Percentiles rank a stretch among this genome's conserved stretches.
phyloP scores from a whole-genome alignment of 1,140 invertebrate genomes.

The Laodelphax striatellus region DNA sequence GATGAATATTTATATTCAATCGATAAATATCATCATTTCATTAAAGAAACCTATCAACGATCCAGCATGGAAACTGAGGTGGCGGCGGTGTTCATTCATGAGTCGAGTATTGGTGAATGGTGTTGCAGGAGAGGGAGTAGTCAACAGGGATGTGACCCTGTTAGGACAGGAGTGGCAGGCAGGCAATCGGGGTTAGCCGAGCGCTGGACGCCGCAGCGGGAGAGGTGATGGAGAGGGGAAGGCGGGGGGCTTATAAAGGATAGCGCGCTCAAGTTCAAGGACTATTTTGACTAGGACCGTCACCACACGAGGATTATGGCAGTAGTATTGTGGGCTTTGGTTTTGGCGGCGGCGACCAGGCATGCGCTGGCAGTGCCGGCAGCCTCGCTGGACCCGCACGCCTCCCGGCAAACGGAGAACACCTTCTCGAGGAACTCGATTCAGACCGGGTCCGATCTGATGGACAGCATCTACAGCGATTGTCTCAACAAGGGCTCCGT shows the following conservation, averaged over 20 bases:
- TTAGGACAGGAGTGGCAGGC: not conserved
- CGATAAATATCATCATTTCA: too few species aligned
- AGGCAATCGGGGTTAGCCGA: not conserved
- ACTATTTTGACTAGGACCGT: constrained; percentile 9
- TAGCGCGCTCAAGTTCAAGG: not conserved
- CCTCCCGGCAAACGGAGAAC: not conserved
- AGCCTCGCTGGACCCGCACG: constrained; percentile 11
- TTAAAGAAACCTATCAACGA: too few species aligned
- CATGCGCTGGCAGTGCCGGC: constrained; percentile 47
- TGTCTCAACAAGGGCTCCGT: constrained; percentile 67
- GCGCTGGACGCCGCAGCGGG: not conserved
- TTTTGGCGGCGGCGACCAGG: constrained; percentile 32
- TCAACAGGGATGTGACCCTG: not conserved
- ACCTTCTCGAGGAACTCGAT: constrained; percentile 42
- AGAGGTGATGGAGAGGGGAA: not conserved
- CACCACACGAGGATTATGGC: constrained; percentile 16
- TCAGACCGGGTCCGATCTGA: constrained; percentile 57
- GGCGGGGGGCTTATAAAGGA: constrained; percentile 3
- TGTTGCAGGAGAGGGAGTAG: too few species aligned
- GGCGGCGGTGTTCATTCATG: too few species aligned
- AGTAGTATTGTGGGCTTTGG: constrained; percentile 22
- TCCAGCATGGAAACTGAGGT: too few species aligned
- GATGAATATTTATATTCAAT: too few species aligned
- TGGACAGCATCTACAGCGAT: constrained; percentile 60
- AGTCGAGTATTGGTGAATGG: too few species aligned